phyloP scores from a whole-genome alignment of 1,140 invertebrate genomes.

The Calephelis nemesis region DNA sequence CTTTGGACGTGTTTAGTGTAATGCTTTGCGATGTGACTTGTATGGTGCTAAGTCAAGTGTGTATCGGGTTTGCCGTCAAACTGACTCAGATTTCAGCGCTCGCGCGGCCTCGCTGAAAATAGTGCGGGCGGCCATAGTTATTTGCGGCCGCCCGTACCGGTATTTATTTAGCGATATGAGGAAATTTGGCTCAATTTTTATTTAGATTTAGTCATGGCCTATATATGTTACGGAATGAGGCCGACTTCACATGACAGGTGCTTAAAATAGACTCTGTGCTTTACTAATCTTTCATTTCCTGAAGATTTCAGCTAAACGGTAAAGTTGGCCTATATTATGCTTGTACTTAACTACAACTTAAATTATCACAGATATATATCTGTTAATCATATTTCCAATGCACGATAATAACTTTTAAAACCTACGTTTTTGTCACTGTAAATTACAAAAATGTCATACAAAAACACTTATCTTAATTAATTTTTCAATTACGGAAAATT shows the following conservation, averaged over 20 bases:
- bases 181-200: conserved; percentile 67
- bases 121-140: conserved; percentile 60
- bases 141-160: conserved; percentile 65
- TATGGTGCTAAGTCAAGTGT: conserved; percentile 27
- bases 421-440: no score
- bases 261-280: not conserved
- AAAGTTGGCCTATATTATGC: not conserved
- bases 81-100: conserved; percentile 70
- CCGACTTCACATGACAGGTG: conserved; percentile 34
- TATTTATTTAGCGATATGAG: conserved; percentile 75
- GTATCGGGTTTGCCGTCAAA: conserved; percentile 36
- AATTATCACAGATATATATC: no score
- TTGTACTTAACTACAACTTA: no score
- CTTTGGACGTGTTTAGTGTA: conserved; percentile 40
- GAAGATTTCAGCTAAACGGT: not conserved
- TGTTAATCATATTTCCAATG: no score
- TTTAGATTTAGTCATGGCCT: conserved; percentile 59
- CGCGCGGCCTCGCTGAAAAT: conserved; percentile 70
- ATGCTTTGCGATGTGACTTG: conserved; percentile 25
- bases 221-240: conserved; percentile 61
- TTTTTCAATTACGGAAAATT: no score
- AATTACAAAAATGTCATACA: no score
- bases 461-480: no score
- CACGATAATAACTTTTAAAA: no score
- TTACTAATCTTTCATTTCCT: not conserved